Evolutionary conservation across 2,888 invertebrate species (phyloP), one percentile per base, ranked within the genome.

Genomic region (Drosophila antonietae): DNA sequence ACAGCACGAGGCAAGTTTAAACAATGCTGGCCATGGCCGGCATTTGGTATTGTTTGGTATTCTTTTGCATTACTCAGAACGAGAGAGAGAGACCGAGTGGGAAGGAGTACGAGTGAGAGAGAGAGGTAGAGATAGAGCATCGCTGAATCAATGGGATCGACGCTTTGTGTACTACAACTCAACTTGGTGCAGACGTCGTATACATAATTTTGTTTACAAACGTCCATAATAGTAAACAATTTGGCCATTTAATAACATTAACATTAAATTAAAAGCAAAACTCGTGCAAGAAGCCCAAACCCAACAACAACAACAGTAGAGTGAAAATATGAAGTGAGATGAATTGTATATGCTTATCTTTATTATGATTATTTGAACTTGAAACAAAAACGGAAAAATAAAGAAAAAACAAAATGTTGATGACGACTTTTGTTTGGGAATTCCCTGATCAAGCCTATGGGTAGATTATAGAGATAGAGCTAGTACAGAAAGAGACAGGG

Each of bases 231-330:
- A 91, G 90, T 91, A 91, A 91, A 91, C 90, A 91, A 90, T 88
- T 85, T 90, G 75, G 83, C 82, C 81, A 89, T 91, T 91, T 90
- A 90, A 90, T 90, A 91, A 90, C 84, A 91, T 89, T 88, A 88
- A 83, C 85, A 89, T 87, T 86, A 83, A 90, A 86, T 90, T 86
- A 88, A 87, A 88, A 86, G 82, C 90, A 85, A 90, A 89, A 83
- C 85, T 78, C 75, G 79, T 81, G 77, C 77, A 75, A 78, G 81
- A 78, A 80, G 69, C 68, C 76, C 68, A 68, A 68, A 60, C 75
- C 39, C 43, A 58, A 53, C 23, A 51, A 31, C 31, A 68, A 68
- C 58, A 67, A 35, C 35, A 49, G 52, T 20, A 47, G 28, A 55
- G 23, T 5, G 14, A 7, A 41, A 63, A 66, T 62, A 55, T 63